Evolutionary conservation across 2,113 vertebrate genomes (phyloP), one percentile per base, ranked within the genome.

Genomic region (Callipepla californica): DNA sequence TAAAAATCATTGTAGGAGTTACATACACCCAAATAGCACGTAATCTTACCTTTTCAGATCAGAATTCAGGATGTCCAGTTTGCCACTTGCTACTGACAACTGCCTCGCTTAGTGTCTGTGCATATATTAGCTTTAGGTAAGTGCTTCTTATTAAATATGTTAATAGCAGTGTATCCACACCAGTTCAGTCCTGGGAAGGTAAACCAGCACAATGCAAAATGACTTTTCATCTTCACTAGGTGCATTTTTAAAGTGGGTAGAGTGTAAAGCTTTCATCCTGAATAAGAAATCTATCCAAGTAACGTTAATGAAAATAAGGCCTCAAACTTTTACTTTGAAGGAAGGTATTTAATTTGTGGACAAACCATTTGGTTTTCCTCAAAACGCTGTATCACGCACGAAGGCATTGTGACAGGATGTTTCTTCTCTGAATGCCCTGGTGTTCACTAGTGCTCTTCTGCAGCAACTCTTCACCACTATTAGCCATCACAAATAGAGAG

Each of bases 191-290:
- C 89, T 94, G 87, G 66, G 83, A 94, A 87, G 38, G 38, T 73
- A 89, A 89, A 80, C 36, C 36, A 28, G 74, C 23, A 25, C 38
- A 45, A 47, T 77, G 48, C 50, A 93, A 92, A 87, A 50, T 62
- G 34, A 92, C 34, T 55, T 93, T 91, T 91, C 78, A 89, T 94
- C 84, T 94, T 95, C 78, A 23, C 47, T 59, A 82, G 16, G 13
- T 67, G 32, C 62, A 32, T 82, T 67, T 92, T 85, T 50, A 16
- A 58, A 77, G 66, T 8, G 69, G 45, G 36, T 47, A n/a, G 70
- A 42, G 7, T 30, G 4, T 69, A 22, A 84, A 16, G 38, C 80
- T 93, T 94, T 94, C 62, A 80, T 87, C 53, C 50, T 83, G 73
- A 75, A 55, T 61, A 89, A 68, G 44, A 84, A 69, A 53, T 61